phyloP scores from a whole-genome alignment of 2,888 invertebrate species.

The Linyphia triangularis region DNA sequence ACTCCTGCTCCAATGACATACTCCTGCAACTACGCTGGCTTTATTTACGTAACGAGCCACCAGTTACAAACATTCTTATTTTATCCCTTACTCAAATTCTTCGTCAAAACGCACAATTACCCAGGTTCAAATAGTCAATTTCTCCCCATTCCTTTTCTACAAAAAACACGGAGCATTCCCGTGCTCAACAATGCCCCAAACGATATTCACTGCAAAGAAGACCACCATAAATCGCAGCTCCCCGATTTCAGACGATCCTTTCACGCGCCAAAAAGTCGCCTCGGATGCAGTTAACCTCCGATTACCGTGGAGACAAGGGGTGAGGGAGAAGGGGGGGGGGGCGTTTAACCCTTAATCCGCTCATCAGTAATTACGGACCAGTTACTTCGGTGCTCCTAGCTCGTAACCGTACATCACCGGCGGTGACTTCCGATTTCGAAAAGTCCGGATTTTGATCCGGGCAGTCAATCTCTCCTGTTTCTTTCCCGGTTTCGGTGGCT shows the following conservation, averaged over 20 bases:
- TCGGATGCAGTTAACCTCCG: constrained; percentile 72
- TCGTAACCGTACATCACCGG: constrained; percentile 69
- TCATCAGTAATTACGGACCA: constrained; percentile 74
- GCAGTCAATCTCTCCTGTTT: constrained; percentile 68
- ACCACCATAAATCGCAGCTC: constrained; percentile 35
- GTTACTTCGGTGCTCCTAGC: constrained; percentile 51
- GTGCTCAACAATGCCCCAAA: too few species aligned
- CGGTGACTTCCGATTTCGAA: constrained; percentile 73
- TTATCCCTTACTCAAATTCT: background rate
- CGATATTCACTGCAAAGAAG: too few species aligned
- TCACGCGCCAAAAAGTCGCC: constrained; percentile 69
- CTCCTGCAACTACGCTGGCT: too few species aligned
- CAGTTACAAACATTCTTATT: too few species aligned
- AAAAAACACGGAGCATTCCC: background rate
- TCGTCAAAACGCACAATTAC: background rate
- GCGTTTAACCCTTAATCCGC: constrained; percentile 74
- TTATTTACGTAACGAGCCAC: too few species aligned
- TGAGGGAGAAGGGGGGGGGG: too few species aligned
- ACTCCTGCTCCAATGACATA: too few species aligned
- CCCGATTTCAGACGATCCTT: background rate
- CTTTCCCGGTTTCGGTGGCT: constrained; percentile 39
- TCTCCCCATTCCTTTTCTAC: background rate
- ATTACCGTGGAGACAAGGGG: constrained; percentile 61
- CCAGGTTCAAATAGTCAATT: background rate
- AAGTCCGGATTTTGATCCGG: constrained; percentile 73